phyloP scores from a whole-genome alignment of 2,888 invertebrate genomes.

The Amphimallon solstitiale region DNA sequence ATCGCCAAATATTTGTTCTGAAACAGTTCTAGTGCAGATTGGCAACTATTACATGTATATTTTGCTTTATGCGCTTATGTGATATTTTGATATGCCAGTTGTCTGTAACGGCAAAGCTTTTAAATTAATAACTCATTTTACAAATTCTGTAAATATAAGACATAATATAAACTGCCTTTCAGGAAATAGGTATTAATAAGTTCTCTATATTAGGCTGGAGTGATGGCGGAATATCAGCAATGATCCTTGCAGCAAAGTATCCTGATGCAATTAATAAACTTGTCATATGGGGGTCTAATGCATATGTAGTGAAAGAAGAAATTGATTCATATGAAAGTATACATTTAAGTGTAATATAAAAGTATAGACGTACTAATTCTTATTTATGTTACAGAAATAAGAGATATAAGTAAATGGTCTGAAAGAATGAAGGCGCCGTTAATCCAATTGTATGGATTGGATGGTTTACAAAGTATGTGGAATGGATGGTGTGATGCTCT shows the following conservation, averaged over 20 bases:
- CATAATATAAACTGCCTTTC: slow-evolving; percentile 42
- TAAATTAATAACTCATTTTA: too few relatives aligned
- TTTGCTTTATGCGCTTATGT: too few relatives aligned
- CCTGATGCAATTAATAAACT: slow-evolving; percentile 75
- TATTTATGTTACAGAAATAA: slow-evolving; percentile 66
- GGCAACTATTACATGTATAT: background rate
- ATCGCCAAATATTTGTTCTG: too few relatives aligned
- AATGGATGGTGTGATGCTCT: slow-evolving; percentile 77
- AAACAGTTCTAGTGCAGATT: too few relatives aligned
- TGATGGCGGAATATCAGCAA: slow-evolving; percentile 83
- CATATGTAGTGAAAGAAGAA: slow-evolving; percentile 78
- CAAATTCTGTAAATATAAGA: too few relatives aligned
- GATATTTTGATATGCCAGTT: too few relatives aligned
- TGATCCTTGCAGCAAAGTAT: slow-evolving; percentile 80
- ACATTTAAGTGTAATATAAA: slow-evolving; percentile 38
- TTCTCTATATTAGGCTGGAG: slow-evolving; percentile 90
- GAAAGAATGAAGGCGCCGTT: slow-evolving; percentile 79
- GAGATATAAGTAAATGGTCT: slow-evolving; percentile 83
- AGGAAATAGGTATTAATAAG: slow-evolving; percentile 72
- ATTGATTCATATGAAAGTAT: slow-evolving; percentile 71
- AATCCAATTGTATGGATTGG: slow-evolving; percentile 77
- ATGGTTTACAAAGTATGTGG: slow-evolving; percentile 76
- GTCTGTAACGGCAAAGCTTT: too few relatives aligned
- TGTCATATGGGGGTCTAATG: slow-evolving; percentile 81
- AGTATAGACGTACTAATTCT: background rate